Evolutionary conservation across 2,888 invertebrate genomes (phyloP).

Genomic region (Limnephilus auricula): DNA sequence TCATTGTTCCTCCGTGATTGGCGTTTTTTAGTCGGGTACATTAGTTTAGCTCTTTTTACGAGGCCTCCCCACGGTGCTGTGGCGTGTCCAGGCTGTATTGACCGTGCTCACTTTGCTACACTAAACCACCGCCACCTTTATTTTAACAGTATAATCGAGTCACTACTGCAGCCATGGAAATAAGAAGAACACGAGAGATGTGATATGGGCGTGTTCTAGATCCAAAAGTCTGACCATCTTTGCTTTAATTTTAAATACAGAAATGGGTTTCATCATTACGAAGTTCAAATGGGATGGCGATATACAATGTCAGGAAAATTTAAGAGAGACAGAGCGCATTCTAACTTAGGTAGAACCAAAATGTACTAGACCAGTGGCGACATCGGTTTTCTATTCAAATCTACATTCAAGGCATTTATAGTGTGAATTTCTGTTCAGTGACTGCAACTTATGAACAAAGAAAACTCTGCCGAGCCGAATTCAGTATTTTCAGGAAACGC

Average conservation of each 20-base stretch:
- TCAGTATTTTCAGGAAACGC: neutral
- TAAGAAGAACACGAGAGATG: slow-evolving; percentile 25
- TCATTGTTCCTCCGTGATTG: slow-evolving; percentile 14
- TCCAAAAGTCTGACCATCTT: too few species aligned
- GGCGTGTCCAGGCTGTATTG: slow-evolving; percentile 12
- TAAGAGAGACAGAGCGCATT: too few species aligned
- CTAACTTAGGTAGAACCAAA: too few species aligned
- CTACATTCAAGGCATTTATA: too few species aligned
- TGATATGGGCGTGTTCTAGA: too few species aligned
- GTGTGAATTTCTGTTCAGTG: too few species aligned
- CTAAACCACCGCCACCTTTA: slow-evolving; percentile 45
- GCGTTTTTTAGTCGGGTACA: neutral
- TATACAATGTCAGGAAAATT: too few species aligned
- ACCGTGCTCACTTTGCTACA: slow-evolving; percentile 16
- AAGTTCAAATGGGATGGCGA: too few species aligned
- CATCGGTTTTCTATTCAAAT: too few species aligned
- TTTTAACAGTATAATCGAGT: slow-evolving; percentile 52
- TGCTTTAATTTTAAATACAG: too few species aligned
- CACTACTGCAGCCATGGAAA: slow-evolving; percentile 46
- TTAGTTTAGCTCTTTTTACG: slow-evolving; percentile 7
- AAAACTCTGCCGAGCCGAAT: slow-evolving; percentile 41
- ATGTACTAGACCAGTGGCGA: too few species aligned
- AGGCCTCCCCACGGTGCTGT: slow-evolving; percentile 24
- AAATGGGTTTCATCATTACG: too few species aligned
- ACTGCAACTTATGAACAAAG: slow-evolving; percentile 53